phyloP scores from a whole-genome alignment of 2,797 vertebrate species.

The Eulemur mongoz region DNA sequence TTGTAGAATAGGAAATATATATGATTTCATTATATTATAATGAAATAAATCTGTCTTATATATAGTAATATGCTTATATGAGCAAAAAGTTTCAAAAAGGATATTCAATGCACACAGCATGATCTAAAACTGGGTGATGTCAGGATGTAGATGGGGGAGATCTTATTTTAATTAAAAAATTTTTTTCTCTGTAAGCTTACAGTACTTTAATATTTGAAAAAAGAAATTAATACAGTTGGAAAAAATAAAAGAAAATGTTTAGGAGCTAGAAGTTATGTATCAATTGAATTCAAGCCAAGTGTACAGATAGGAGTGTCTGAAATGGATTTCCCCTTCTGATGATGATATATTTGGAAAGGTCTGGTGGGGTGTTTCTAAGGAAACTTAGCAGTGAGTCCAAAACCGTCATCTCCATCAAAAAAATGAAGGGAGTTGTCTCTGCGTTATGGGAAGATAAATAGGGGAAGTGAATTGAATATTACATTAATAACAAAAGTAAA shows the following conservation, averaged over 20 bases:
- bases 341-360: constrained; percentile 51
- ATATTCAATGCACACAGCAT: not conserved
- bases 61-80: not conserved
- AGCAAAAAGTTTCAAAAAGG: not conserved
- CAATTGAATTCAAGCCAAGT: constrained; percentile 51
- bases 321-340: constrained; percentile 35
- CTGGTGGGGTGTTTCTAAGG: constrained; percentile 60
- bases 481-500: constrained; percentile 76
- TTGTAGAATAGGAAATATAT: not conserved
- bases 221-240: constrained; percentile 29
- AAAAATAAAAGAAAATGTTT: constrained; percentile 52
- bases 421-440: not conserved
- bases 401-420: constrained; percentile 38
- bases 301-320: constrained; percentile 46
- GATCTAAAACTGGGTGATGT: not conserved
- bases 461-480: constrained; percentile 62
- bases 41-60: not conserved
- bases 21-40: not conserved
- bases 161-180: not conserved
- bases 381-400: constrained; percentile 58
- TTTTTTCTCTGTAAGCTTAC: not conserved
- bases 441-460: constrained; percentile 63
- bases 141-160: not conserved
- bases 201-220: constrained; percentile 13
- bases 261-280: constrained; percentile 29